phyloP scores from a whole-genome alignment of 1,140 invertebrate species.

The Amphibalanus amphitrite region DNA sequence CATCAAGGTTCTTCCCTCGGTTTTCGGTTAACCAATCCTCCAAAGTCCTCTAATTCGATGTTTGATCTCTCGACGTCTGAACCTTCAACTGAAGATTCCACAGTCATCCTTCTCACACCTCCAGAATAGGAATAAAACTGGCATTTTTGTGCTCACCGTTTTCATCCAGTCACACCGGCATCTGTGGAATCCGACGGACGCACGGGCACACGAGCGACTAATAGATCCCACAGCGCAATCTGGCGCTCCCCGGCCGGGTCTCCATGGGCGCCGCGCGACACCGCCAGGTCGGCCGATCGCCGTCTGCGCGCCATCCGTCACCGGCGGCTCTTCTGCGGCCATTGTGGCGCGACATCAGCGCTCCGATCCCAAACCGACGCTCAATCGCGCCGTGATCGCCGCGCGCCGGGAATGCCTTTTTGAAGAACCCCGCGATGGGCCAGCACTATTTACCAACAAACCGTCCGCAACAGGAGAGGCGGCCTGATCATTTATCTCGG shows the following conservation, averaged over 20 bases:
- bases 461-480: neutral
- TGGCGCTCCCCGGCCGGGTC: no score
- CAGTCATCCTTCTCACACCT: neutral
- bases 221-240: neutral
- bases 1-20: no score
- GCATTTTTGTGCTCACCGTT: neutral
- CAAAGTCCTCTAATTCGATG: no score
- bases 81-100: neutral
- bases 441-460: neutral
- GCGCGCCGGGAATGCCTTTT: neutral
- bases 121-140: neutral
- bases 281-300: no score
- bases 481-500: neutral
- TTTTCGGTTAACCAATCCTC: no score
- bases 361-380: neutral
- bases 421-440: neutral
- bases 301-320: neutral
- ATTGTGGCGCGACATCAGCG: neutral
- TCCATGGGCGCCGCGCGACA: neutral
- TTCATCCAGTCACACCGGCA: neutral
- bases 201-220: neutral
- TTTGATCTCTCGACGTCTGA: neutral
- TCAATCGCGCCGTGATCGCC: neutral
- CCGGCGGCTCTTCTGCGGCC: neutral
- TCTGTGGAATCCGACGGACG: neutral